These are phyloP conservation scores for Sycobia sp. DNA, from an alignment of 1,140 invertebrate genomes.

Conservation along the genomic window DNA sequence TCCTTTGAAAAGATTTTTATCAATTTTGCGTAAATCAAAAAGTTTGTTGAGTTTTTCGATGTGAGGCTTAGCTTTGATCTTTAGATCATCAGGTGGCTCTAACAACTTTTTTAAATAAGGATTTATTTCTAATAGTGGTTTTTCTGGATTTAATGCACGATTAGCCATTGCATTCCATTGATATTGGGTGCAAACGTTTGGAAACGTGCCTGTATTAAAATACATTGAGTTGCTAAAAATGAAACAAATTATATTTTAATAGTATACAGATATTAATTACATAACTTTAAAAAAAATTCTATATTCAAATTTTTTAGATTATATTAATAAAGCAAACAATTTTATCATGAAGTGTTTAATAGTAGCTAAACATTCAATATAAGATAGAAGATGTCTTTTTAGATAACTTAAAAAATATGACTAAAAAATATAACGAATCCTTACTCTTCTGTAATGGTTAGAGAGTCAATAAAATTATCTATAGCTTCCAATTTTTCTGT, in stretches of 20 bases:
- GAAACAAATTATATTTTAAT: background rate
- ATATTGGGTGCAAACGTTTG: conserved; percentile 32
- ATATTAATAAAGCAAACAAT: no score
- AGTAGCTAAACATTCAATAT: background rate
- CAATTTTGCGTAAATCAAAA: background rate
- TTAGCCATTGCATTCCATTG: conserved; percentile 34
- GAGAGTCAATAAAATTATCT: conserved; percentile 37
- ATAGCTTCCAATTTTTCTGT: conserved; percentile 31
- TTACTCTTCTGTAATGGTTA: conserved; percentile 37
- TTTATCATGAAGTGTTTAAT: no score
- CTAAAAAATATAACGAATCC: conserved; percentile 1
- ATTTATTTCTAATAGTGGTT: background rate
- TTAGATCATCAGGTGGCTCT: background rate
- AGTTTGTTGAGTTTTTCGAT: background rate
- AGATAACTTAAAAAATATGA: no score
- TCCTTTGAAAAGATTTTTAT: background rate
- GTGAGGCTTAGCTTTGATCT: background rate
- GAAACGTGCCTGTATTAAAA: conserved; percentile 25
- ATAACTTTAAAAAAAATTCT: conserved; percentile 1
- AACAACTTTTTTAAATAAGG: conserved; percentile 20
- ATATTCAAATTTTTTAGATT: no score
- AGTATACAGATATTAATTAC: background rate
- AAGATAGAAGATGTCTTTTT: no score
- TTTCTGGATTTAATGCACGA: conserved; percentile 33
- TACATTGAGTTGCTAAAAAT: background rate